Evolutionary conservation across 2,888 invertebrate genomes (phyloP), one percentile per base, ranked within the genome.

Genomic region (Agonopterix subpropinquella): DNA sequence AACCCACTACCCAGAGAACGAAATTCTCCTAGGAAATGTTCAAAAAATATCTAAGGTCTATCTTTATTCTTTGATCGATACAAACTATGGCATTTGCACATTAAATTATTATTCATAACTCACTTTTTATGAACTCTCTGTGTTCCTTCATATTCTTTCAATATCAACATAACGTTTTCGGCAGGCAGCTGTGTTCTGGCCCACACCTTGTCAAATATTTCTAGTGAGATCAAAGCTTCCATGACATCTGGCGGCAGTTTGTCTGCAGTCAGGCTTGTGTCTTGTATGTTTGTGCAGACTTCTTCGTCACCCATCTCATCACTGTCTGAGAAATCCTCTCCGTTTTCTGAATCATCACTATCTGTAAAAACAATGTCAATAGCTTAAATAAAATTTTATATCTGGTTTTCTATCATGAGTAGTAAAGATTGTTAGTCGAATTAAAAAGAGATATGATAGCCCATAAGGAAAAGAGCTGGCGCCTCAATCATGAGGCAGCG

Each of bases 131-230:
- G 65, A 48, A 92, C 65, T 47, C 73, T 56, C 52, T 73, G 72
- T 51, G 90, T 85, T 45, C 85, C 88, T 50, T 83, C 83, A 70
- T 84, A 88, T 58, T 89, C 88, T 47, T 84, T 82, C 28, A 92
- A 74, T 64, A 89, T 89, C 61, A 89, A 73, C 56, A 79, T 59
- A 0, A 91, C 90, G 75, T 90, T 90, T 53, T 89, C 89, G 1
- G 91, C 87, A 8, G 91, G 88, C 35, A 84, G 53, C 47, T 80
- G 73, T 41, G 90, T 89, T 58, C 89, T 89, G 4, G 81, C 75
- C 80, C 89, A 88, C 41, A 92, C 89, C 80, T 92, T 92, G 11
- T 89, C 81, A 56, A 93, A 88, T 53, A 94, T 72, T 47, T 90
- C 87, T 47, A 90, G 73, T 7, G 90, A 88, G 47, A 90, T 81